Percentiles rank a stretch among this genome's conserved stretches.
Conservation (phyloP, 2,113 vertebrate genomes). For the Salvelinus namaycush region DNA sequence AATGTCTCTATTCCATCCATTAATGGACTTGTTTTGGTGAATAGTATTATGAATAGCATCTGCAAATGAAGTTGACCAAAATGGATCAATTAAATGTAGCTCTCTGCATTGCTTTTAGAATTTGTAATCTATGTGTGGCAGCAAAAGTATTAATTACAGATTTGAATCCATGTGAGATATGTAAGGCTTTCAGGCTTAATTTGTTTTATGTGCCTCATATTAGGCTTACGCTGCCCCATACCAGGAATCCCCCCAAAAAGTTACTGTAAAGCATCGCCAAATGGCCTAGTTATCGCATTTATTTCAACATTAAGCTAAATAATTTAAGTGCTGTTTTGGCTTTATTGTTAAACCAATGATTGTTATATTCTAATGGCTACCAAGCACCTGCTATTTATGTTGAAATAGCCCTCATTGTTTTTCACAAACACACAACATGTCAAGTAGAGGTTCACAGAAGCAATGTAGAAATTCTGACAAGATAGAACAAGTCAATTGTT, state of each 20-base stretch:
- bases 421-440: background rate
- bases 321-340: conserved; percentile 71
- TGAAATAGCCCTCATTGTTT: conserved; percentile 13
- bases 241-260: conserved; percentile 17
- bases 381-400: conserved; percentile 57
- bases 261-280: conserved; percentile 50
- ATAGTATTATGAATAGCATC: no score
- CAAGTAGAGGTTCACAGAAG: background rate
- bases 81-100: no score
- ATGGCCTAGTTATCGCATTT: conserved; percentile 69
- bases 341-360: conserved; percentile 61
- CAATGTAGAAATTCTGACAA: no score
- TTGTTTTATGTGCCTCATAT: conserved; percentile 29
- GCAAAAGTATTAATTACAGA: conserved; percentile 51
- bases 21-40: no score
- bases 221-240: conserved; percentile 42
- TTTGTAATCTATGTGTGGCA: conserved; percentile 1
- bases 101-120: no score
- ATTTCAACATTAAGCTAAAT: conserved; percentile 62
- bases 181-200: conserved; percentile 36
- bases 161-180: conserved; percentile 25
- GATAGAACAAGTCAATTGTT: no score
- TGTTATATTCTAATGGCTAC: conserved; percentile 47
- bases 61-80: no score
- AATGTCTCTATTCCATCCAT: no score